These are phyloP conservation scores for Poeciliopsis turrubarensis DNA, from an alignment of 2,113 vertebrate genomes.

Conservation along the genomic window DNA sequence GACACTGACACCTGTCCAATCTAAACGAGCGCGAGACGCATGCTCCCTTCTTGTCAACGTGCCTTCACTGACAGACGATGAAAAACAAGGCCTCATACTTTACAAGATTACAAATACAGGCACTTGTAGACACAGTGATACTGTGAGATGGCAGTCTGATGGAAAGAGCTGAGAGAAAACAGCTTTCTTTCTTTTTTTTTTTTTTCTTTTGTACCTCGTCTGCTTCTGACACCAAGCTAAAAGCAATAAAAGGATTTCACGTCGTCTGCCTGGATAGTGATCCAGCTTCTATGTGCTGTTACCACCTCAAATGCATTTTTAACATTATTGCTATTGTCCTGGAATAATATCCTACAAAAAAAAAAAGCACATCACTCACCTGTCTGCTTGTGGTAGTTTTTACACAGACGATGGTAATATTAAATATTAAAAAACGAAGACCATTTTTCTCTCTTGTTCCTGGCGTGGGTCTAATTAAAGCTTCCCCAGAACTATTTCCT, in stretches of 20 bases:
- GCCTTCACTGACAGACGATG: slow-evolving; percentile 31
- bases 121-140: slow-evolving; percentile 25
- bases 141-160: slow-evolving; percentile 33
- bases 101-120: slow-evolving; percentile 19
- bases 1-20: slow-evolving; percentile 57
- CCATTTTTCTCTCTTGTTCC: slow-evolving; percentile 19
- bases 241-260: slow-evolving; percentile 9
- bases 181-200: background rate
- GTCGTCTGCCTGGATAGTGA: slow-evolving; percentile 13
- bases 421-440: slow-evolving; percentile 34
- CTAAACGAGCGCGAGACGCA: slow-evolving; percentile 32
- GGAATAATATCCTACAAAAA: slow-evolving; percentile 59
- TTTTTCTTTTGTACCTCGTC: slow-evolving; percentile 21
- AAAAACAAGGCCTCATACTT: slow-evolving; percentile 29
- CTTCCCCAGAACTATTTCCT: slow-evolving; percentile 16
- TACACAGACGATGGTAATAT: slow-evolving; percentile 32
- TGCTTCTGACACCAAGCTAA: slow-evolving; percentile 35
- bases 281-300: slow-evolving; percentile 19
- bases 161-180: slow-evolving; percentile 27
- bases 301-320: slow-evolving; percentile 35
- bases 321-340: slow-evolving; percentile 26
- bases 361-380: slow-evolving; percentile 63
- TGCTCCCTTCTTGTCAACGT: slow-evolving; percentile 39
- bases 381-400: slow-evolving; percentile 49
- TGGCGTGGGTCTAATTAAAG: slow-evolving; percentile 50